Conservation (phyloP, 2,113 vertebrate genomes). For the Forbesichthys agassizii region DNA sequence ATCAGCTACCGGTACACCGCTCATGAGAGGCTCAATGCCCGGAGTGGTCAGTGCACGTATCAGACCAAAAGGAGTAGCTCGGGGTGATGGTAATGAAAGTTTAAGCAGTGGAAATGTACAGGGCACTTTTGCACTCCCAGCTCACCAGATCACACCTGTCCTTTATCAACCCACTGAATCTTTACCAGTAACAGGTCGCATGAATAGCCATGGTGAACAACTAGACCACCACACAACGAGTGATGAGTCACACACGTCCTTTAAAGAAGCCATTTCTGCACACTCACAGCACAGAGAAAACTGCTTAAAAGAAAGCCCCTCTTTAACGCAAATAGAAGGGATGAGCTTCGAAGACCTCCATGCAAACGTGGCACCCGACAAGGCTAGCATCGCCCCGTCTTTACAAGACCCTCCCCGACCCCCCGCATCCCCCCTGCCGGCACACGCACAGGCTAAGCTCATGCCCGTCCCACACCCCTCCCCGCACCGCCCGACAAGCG, state of each 20-base stretch:
- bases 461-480: slow-evolving; percentile 62
- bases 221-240: background rate
- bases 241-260: background rate
- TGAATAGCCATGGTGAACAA: background rate
- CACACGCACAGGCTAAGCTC: slow-evolving; percentile 44
- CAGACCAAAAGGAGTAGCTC: slow-evolving; percentile 55
- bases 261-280: background rate
- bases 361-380: slow-evolving; percentile 67
- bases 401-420: slow-evolving; percentile 70
- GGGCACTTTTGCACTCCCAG: slow-evolving; percentile 42
- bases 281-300: slow-evolving; percentile 7
- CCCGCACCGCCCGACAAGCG: slow-evolving; percentile 47
- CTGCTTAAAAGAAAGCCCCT: slow-evolving; percentile 9
- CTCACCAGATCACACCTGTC: no score
- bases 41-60: slow-evolving; percentile 63
- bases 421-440: slow-evolving; percentile 66
- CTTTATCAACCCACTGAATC: no score
- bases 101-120: slow-evolving; percentile 36
- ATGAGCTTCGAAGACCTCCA: slow-evolving; percentile 74
- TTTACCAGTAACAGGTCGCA: background rate
- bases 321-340: slow-evolving; percentile 2
- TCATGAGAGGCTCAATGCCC: slow-evolving; percentile 26
- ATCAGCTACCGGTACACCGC: background rate
- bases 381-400: slow-evolving; percentile 56
- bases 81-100: slow-evolving; percentile 43